Conservation (phyloP, 2,888 invertebrate genomes). For the Drosophila peninsularis region DNA sequence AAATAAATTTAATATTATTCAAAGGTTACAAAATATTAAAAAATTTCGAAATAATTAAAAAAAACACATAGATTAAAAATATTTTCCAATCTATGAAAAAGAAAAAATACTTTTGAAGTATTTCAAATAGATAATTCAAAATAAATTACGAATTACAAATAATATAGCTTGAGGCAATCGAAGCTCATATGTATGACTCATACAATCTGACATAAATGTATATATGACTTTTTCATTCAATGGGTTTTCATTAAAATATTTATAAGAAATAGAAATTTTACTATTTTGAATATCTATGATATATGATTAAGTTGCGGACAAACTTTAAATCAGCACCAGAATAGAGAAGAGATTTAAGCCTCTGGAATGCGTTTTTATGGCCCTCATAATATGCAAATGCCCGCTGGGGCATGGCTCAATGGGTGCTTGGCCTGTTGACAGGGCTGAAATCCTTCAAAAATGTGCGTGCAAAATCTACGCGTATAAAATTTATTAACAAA, state of each 20-base stretch:
- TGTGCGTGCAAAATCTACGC: conserved; percentile 74
- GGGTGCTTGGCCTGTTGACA: conserved; percentile 20
- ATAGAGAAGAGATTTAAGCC: conserved; percentile 34
- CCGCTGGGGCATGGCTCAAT: conserved; percentile 21
- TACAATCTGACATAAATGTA: too few relatives aligned
- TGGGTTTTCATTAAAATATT: not conserved
- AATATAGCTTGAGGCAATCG: too few relatives aligned
- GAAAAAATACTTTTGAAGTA: too few relatives aligned
- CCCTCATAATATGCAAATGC: conserved; percentile 34
- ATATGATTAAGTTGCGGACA: not conserved
- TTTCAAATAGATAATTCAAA: too few relatives aligned
- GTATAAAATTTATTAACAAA: conserved; percentile 72
- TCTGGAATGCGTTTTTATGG: conserved; percentile 11
- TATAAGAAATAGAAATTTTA: not conserved
- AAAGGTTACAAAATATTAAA: too few relatives aligned
- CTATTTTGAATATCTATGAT: not conserved
- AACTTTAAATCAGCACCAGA: not conserved
- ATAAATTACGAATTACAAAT: too few relatives aligned
- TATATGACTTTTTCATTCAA: not conserved
- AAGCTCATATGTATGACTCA: too few relatives aligned
- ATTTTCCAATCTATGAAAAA: too few relatives aligned
- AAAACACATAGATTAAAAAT: too few relatives aligned
- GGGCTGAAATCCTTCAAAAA: conserved; percentile 27
- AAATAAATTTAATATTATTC: too few relatives aligned
- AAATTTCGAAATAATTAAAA: too few relatives aligned